phyloP scores from a whole-genome alignment of 2,113 vertebrate species.

The Notiomystis cincta region DNA sequence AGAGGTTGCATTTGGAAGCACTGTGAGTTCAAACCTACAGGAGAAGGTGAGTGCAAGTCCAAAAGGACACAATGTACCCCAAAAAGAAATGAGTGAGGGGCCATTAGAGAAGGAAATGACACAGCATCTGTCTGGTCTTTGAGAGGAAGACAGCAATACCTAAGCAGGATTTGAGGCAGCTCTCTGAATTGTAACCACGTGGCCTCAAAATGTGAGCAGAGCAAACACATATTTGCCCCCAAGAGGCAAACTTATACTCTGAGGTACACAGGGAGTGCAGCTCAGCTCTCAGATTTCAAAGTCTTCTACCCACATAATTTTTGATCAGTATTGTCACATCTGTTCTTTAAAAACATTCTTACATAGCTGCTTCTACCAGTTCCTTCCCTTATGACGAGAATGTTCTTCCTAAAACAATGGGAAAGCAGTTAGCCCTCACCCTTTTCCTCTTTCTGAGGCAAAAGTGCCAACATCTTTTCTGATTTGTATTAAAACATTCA shows the following conservation, averaged over 20 bases:
- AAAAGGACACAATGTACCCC: background rate
- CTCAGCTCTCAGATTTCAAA: background rate
- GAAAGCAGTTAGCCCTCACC: background rate
- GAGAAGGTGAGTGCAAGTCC: background rate
- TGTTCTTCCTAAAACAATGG: background rate
- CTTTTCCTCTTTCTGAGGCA: background rate
- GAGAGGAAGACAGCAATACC: background rate
- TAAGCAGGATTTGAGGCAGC: background rate
- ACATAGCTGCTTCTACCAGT: background rate
- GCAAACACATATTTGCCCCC: background rate
- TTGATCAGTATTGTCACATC: background rate
- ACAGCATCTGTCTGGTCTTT: background rate
- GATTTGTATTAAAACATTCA: background rate
- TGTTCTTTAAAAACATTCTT: background rate
- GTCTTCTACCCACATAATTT: background rate
- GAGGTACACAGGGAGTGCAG: background rate
- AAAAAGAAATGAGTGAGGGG: background rate
- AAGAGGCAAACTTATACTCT: background rate
- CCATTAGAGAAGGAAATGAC: background rate
- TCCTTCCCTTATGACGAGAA: background rate
- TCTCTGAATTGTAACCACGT: background rate
- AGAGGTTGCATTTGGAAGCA: background rate
- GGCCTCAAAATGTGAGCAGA: background rate
- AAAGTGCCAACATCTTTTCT: background rate
- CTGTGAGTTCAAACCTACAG: background rate